Percentiles rank a stretch among this genome's conserved stretches.
phyloP scores from a whole-genome alignment of 2,113 vertebrate species.

The Dicentrarchus labrax region DNA sequence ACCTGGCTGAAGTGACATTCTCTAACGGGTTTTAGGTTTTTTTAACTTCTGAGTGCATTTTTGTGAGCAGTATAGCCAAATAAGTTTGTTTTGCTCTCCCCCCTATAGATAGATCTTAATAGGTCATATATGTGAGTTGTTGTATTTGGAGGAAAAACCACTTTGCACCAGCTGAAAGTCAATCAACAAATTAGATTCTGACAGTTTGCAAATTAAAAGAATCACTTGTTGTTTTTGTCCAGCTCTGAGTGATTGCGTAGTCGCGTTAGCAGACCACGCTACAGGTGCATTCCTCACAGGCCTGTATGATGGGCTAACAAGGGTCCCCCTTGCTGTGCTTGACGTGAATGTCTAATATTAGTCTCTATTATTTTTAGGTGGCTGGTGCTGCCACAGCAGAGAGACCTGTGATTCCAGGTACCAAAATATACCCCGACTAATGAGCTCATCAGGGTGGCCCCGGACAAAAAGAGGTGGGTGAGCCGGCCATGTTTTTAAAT shows the following conservation, averaged over 20 bases:
- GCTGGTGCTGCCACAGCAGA: conserved; percentile 88
- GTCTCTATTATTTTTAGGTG: conserved; percentile 84
- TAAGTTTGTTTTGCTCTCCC: not conserved
- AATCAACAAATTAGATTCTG: conserved; percentile 10
- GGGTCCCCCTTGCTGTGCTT: conserved; percentile 49
- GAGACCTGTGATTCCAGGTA: conserved; percentile 88
- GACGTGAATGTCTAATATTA: conserved; percentile 75
- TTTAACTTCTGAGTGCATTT: not conserved
- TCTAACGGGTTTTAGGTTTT: not conserved
- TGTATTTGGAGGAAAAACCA: not conserved
- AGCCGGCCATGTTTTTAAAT: conserved; percentile 23
- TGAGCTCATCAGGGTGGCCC: conserved; percentile 86
- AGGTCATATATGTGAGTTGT: not conserved
- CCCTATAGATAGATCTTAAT: not conserved
- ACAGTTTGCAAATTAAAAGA: conserved; percentile 16
- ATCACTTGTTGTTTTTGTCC: not conserved
- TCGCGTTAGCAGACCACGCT: conserved; percentile 22
- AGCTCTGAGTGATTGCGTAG: not conserved
- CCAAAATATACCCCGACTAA: conserved; percentile 86
- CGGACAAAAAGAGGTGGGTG: conserved; percentile 83
- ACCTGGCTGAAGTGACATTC: not conserved
- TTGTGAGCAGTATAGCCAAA: not conserved
- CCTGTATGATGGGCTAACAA: conserved; percentile 61
- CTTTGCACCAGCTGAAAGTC: not conserved
- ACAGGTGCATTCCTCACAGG: conserved; percentile 64